A percentile compares a stretch with the other conserved stretches of the same genome.
Conservation (phyloP, 1,140 invertebrate genomes). For the Papilio aristodemus region DNA sequence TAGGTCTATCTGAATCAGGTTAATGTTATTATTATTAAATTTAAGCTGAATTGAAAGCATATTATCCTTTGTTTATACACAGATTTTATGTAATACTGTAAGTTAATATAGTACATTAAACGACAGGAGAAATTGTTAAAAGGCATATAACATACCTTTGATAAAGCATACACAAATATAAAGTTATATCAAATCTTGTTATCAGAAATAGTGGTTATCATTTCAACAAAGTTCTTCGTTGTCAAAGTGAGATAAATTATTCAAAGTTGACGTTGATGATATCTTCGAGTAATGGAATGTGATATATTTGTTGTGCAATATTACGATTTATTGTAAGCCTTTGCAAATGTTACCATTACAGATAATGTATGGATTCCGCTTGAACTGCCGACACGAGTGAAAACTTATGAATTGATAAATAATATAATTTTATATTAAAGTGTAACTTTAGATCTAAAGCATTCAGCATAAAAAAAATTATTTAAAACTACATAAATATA, state of each 20-base stretch:
- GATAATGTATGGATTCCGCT: too few relatives aligned
- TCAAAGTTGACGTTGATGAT: neutral
- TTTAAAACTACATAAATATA: too few relatives aligned
- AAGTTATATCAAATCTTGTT: neutral
- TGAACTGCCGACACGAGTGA: too few relatives aligned
- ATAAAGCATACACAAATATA: neutral
- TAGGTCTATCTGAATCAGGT: neutral
- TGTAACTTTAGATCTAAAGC: too few relatives aligned
- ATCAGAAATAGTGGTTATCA: conserved; percentile 8
- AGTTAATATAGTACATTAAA: neutral
- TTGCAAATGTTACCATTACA: neutral
- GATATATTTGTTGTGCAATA: neutral
- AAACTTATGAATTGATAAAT: too few relatives aligned
- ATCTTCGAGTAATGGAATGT: neutral
- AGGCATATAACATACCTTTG: neutral
- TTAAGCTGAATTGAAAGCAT: neutral
- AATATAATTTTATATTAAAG: too few relatives aligned
- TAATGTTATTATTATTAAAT: conserved; percentile 3
- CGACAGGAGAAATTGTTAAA: neutral
- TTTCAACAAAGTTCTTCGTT: conserved; percentile 13
- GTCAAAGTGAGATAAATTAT: conserved; percentile 25
- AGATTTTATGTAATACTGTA: neutral
- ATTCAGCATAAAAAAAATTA: too few relatives aligned
- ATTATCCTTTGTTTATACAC: neutral
- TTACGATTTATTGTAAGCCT: neutral